Base-by-base conservation (phyloP, 2,888 invertebrate genomes). In the Caenorhabditis imperialis region DNA sequence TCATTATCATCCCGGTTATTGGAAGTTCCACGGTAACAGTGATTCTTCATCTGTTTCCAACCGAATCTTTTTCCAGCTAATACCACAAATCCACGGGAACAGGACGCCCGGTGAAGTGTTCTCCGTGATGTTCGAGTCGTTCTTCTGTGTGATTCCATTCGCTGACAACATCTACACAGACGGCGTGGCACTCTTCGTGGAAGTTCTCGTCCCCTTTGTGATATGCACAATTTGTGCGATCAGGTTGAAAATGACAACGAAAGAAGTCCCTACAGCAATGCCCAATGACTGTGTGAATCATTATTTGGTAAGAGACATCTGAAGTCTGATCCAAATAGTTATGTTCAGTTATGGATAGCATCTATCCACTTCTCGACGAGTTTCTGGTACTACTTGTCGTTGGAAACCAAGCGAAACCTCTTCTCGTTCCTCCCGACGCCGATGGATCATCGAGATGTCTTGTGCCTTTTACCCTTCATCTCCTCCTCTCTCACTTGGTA, bases 121-220 rank as follows among this genome's bases (percentile, higher is more conserved):
- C 55, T 51, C 51, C 53, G 60, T 70, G 8, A 54, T 70, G 45
- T 70, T 70, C 38, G 60, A 61, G 33, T 58, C 70, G 8, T 61
- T 61, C 42, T 70, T 54, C 40, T 70, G 70, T 42, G 70, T 70
- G 18, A 53, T 61, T 35, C 70, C 70, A 23, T 70, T 61, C 48
- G 30, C 70, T n/a, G 61, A 70, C 27, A 40, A 61, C 14, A 40
- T 70, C n/a, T 70, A 70, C 35, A 70, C 70, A 10, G 60, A 70
- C 23, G 60, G 53, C 18, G 60, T 70, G 14, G 70, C 60, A 1
- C 47, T 70, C 2, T 54, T 70, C 22, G 70, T 70, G 7, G 70
- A 70, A 40, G 51, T 60, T 23, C n/a, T 70, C 18, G 60, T 61
- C 10, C 70, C 70, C 1, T 1, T 61, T 0, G 7, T 54, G 14